Percentiles rank a stretch among this genome's conserved stretches.
phyloP scores from a whole-genome alignment of 2,888 invertebrate species.

The Germaria angustata region DNA sequence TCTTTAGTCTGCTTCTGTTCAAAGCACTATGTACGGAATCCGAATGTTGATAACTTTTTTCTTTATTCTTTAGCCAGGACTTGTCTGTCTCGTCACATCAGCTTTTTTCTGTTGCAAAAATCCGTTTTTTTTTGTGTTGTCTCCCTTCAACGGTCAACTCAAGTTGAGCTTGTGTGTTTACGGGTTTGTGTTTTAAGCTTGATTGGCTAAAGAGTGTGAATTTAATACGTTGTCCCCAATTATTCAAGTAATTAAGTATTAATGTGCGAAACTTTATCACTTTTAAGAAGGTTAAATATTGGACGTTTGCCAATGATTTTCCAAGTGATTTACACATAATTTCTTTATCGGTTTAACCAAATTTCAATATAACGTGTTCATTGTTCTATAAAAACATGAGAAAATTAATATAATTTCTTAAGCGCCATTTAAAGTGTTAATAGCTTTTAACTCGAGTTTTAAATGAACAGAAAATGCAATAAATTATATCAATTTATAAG shows the following conservation, averaged over 20 bases:
- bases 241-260: constrained; percentile 78
- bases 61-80: constrained; percentile 22
- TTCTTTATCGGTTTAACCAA: background rate
- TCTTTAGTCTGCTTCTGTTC: constrained; percentile 39
- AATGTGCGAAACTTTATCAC: constrained; percentile 79
- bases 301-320: constrained; percentile 72
- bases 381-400: background rate
- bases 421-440: constrained; percentile 38
- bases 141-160: constrained; percentile 4
- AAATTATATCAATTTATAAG: no score
- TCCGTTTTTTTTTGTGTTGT: constrained; percentile 7
- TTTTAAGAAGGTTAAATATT: constrained; percentile 71
- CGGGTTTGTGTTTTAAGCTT: constrained; percentile 58
- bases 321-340: constrained; percentile 72
- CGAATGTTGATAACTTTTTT: constrained; percentile 11
- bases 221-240: constrained; percentile 78
- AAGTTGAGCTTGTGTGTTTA: constrained; percentile 44
- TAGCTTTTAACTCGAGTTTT: background rate
- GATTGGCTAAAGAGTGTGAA: constrained; percentile 69
- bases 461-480: no score
- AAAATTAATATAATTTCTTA: background rate
- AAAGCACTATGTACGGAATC: background rate
- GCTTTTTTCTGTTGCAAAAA: no score
- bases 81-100: constrained; percentile 47
- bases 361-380: background rate